Percentiles rank a stretch among this genome's conserved stretches.
Evolutionary conservation across 1,140 invertebrate species (phyloP).

Genomic region (Musca vetustissima): DNA sequence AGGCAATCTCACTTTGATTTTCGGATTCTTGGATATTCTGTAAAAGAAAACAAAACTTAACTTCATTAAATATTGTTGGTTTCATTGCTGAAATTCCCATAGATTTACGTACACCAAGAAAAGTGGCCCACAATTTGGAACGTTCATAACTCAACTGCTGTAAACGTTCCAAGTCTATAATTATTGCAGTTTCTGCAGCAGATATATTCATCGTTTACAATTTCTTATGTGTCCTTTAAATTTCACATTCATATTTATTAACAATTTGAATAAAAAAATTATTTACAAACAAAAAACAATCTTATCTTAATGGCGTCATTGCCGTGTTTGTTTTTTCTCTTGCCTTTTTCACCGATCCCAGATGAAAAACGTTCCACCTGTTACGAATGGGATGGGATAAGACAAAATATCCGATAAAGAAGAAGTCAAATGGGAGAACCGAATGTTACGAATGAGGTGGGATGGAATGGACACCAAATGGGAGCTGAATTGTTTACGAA

Average conservation of each 20-base stretch:
- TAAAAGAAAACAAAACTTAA: neutral
- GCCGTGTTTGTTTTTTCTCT: no score
- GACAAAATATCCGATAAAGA: no score
- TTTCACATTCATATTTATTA: neutral
- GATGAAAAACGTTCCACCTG: no score
- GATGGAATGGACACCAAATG: no score
- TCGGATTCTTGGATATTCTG: constrained; percentile 1
- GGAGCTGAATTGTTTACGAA: no score
- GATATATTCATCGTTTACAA: neutral
- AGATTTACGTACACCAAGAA: constrained; percentile 25
- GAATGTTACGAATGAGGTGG: no score
- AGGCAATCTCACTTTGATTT: neutral
- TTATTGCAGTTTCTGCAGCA: neutral
- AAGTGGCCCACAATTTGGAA: constrained; percentile 19
- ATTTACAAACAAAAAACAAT: neutral
- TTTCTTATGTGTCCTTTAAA: no score
- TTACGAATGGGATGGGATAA: no score
- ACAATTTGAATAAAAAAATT: neutral
- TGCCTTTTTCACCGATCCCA: no score
- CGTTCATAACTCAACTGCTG: constrained; percentile 18
- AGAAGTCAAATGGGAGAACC: no score
- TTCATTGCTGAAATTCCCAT: no score
- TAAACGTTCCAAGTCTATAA: constrained; percentile 8
- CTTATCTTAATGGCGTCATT: constrained; percentile 13
- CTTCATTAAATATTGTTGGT: neutral